phyloP scores from a whole-genome alignment of 2,888 invertebrate species.

The Ormyrus labotus region DNA sequence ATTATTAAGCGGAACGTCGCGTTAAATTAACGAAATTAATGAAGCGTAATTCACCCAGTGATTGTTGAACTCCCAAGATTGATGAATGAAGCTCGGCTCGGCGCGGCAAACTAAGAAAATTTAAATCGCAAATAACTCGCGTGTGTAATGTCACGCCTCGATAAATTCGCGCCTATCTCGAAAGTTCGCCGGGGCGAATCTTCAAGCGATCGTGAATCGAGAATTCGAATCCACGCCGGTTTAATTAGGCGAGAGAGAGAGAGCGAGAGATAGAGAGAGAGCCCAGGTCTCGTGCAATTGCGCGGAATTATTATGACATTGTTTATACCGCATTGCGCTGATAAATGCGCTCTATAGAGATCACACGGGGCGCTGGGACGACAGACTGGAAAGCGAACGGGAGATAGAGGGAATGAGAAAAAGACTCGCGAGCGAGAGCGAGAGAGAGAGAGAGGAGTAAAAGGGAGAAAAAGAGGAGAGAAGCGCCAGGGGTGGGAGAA shows the following conservation, averaged over 20 bases:
- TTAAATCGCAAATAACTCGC: neutral
- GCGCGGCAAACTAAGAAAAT: neutral
- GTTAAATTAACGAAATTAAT: too few relatives aligned
- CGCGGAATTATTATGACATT: too few relatives aligned
- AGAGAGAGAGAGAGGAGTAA: constrained; percentile 26
- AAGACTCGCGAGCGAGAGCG: constrained; percentile 32
- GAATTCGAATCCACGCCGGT: too few relatives aligned
- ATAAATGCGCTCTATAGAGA: too few relatives aligned
- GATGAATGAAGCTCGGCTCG: constrained; percentile 3
- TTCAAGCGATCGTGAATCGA: constrained; percentile 17
- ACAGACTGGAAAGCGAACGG: neutral
- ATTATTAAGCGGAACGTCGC: too few relatives aligned
- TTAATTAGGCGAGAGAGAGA: too few relatives aligned
- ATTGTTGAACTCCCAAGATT: neutral
- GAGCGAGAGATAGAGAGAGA: too few relatives aligned
- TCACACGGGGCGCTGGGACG: neutral
- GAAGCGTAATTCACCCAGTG: too few relatives aligned
- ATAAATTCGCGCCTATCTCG: neutral
- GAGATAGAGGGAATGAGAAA: neutral
- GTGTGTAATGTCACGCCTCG: constrained; percentile 12
- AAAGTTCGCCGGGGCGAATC: constrained; percentile 1
- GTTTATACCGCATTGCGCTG: too few relatives aligned
- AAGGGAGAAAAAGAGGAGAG: constrained; percentile 36
- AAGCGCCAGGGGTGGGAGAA: constrained; percentile 44
- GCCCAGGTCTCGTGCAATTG: neutral